Percentiles rank a stretch among this genome's conserved stretches.
Conservation (phyloP, 1,140 invertebrate species). For the Pseudomyrmex pallidus region DNA sequence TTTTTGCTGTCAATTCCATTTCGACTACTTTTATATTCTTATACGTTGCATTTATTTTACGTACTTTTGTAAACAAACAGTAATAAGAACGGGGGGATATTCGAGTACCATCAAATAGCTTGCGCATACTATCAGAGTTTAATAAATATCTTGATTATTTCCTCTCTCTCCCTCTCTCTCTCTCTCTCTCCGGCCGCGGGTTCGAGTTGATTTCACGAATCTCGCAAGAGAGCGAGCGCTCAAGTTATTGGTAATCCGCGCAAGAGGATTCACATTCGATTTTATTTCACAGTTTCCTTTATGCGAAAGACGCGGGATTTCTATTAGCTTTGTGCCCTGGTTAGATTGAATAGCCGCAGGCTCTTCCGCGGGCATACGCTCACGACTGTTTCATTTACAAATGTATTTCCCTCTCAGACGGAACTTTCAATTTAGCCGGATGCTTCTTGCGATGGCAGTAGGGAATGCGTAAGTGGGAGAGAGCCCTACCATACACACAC, state of each 20-base stretch:
- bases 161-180: too few relatives aligned
- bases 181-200: constrained; percentile 2
- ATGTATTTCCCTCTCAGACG: constrained; percentile 83
- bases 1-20: not conserved
- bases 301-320: constrained; percentile 78
- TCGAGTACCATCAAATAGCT: not conserved
- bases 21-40: too few relatives aligned
- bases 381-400: constrained; percentile 84
- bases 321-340: constrained; percentile 77
- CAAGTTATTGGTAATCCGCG: constrained; percentile 76
- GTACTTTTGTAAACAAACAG: too few relatives aligned
- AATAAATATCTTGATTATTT: constrained; percentile 13
- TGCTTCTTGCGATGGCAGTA: constrained; percentile 69
- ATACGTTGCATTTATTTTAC: too few relatives aligned
- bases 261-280: constrained; percentile 76
- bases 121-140: not conserved
- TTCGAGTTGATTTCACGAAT: constrained; percentile 64
- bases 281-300: constrained; percentile 79
- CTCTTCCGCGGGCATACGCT: constrained; percentile 72
- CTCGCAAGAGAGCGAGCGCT: constrained; percentile 53
- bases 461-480: constrained; percentile 58
- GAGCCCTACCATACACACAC: constrained; percentile 59
- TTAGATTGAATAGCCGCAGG: constrained; percentile 78
- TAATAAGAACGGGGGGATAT: too few relatives aligned
- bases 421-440: constrained; percentile 84